Evolutionary conservation across 2,797 vertebrate genomes (phyloP), one percentile per base, ranked within the genome.

Genomic region (Alosa sapidissima): DNA sequence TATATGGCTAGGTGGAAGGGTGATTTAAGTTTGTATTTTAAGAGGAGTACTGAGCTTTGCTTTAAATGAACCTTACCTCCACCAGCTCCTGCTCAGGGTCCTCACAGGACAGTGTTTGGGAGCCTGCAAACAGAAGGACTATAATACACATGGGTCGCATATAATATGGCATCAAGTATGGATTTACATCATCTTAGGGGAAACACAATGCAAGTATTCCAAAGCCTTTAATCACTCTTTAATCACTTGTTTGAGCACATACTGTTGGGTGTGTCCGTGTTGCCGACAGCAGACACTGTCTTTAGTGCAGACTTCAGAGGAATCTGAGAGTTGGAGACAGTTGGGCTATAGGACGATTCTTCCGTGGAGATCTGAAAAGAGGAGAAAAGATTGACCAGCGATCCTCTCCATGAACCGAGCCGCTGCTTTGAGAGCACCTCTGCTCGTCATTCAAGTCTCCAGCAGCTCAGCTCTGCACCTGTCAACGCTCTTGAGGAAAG

Each of bases 221-320:
- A 2, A 41, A 4, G 60, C n/a, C 60, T 5, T 7, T 9, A 28
- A 65, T 65, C 60, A 28, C 60, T 24, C 36, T 81, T 81, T n/a
- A n/a, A n/a, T n/a, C n/a, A n/a, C n/a, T n/a, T 86, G 78, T 78
- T 11, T 78, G 81, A 81, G 85, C 87, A 93, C 94, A 48, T 93
- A 95, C 95, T 95, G 62, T 94, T 93, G 81, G 94, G 90, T 0
- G 94, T 93, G 89, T 96, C 94, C 10, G 93, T 89, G 89, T 94
- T 90, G 0, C 94, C 92, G 92, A 93, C 91, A 84, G 96, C 97
- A 54, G 96, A 90, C 33, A 93, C 94, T 1, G 96, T 95, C 92
- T 99, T 99, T 89, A 99, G 91, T 0, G 97, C 97, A 0, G 97
- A 97, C 90, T 99, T 99, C 87, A 99, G 95, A 68, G 98, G 97